phyloP scores from a whole-genome alignment of 2,113 vertebrate species.

The Sebastes fasciatus region DNA sequence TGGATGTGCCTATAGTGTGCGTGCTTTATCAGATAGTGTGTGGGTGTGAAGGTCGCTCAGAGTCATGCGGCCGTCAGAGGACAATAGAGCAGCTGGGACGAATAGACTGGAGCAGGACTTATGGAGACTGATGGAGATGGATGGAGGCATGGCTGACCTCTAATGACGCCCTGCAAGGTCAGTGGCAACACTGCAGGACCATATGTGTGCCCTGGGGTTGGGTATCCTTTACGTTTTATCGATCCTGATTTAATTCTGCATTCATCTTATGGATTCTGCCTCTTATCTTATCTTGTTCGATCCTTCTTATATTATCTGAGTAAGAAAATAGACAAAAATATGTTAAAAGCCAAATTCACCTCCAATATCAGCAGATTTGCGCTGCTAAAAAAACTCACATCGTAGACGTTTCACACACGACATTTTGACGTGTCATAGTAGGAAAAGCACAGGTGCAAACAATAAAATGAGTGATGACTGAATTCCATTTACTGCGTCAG shows the following conservation, averaged over 20 bases:
- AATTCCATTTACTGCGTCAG: neutral
- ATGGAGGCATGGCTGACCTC: constrained; percentile 59
- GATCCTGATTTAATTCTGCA: neutral
- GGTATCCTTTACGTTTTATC: constrained; percentile 24
- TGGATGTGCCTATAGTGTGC: constrained; percentile 11
- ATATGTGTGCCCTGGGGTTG: constrained; percentile 25
- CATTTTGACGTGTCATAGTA: neutral
- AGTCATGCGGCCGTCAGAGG: constrained; percentile 58
- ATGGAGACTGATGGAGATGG: constrained; percentile 65
- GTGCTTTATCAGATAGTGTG: constrained; percentile 58
- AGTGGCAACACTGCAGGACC: constrained; percentile 29
- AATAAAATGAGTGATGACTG: neutral
- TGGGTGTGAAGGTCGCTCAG: constrained; percentile 57
- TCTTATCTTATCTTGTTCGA: constrained; percentile 12
- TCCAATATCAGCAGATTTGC: neutral
- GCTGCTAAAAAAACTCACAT: neutral
- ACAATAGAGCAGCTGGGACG: constrained; percentile 66
- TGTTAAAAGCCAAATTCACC: neutral
- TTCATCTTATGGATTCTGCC: constrained; percentile 7
- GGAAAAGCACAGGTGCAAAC: neutral
- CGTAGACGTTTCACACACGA: neutral
- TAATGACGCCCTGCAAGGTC: constrained; percentile 54
- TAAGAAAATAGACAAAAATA: neutral
- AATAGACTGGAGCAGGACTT: constrained; percentile 51
- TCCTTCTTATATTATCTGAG: neutral